Conservation (phyloP, 2,797 vertebrate genomes). For the Neomorphus geoffroyi region DNA sequence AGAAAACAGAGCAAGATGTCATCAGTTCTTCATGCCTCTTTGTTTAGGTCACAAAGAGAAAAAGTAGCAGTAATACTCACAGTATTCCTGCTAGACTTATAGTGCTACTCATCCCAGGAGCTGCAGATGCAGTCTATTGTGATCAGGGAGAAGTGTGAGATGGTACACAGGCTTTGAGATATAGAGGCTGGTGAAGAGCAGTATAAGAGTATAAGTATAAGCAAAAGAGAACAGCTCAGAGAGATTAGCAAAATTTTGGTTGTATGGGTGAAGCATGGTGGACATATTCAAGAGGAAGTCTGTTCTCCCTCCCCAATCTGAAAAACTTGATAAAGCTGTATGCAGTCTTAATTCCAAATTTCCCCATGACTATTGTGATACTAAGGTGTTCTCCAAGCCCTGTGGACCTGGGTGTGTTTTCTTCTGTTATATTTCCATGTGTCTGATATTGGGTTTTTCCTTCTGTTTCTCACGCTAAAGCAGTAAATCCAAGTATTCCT, state of each 20-base stretch:
- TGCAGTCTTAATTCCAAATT: not conserved
- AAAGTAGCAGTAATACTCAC: not conserved
- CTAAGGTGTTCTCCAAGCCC: not conserved
- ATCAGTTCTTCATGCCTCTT: not conserved
- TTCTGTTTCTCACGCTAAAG: not conserved
- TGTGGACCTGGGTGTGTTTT: not conserved
- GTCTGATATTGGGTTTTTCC: not conserved
- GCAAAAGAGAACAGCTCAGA: not conserved
- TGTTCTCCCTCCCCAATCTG: not conserved
- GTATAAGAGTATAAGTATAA: too few relatives aligned
- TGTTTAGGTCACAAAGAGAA: not conserved
- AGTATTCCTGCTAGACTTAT: not conserved
- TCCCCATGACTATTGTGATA: not conserved
- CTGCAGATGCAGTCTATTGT: not conserved
- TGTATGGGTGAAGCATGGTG: not conserved
- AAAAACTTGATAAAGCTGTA: not conserved
- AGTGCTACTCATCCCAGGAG: not conserved
- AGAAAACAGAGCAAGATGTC: not conserved
- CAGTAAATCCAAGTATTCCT: not conserved
- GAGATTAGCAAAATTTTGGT: not conserved
- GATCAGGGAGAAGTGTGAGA: not conserved
- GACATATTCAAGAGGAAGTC: not conserved
- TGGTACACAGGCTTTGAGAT: not conserved
- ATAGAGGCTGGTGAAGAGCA: fast-evolving
- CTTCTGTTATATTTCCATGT: not conserved